Evolutionary conservation across 1,140 invertebrate species (phyloP), one percentile per base, ranked within the genome.

Genomic region (Drosophila nigrodunni): DNA sequence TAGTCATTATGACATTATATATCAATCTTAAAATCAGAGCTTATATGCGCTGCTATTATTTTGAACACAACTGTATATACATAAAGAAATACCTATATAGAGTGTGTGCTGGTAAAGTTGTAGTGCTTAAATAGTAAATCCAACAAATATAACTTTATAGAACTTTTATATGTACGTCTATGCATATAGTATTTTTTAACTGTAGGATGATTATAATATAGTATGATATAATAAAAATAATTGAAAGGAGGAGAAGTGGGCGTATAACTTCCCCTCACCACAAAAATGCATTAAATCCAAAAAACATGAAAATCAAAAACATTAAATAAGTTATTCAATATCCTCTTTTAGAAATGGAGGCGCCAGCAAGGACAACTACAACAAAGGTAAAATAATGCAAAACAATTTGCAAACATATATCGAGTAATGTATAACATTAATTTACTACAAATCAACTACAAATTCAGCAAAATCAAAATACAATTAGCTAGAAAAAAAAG

Each of bases 321-420:
- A 93, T 94, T 94, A 95, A 95, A 94, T 95, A 94, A 95, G 94
- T 93, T 89, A 93, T 94, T 93, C 94, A 94, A 95, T 96, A 95
- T 95, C 95, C 95, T 96, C 95, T 96, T 96, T 95, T 96, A 96
- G 95, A 95, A 95, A 94, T 95, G 95, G 96, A 95, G 95, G 96
- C 95, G 95, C 95, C 95, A 95, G 95, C 94, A 95, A 95, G 94
- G 95, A 96, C 95, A 95, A 95, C 96, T 96, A 94, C 96, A 96
- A 96, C 94, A 96, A 96, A 96, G 96, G 96, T 96, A 96, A 96
- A 95, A 95, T 82, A 86, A 86, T 90, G 86, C 89, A 91, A 91
- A 65, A 75, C 54, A 71, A 78, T 67, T 82, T 91, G 81, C 89
- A 76, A 78, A 54, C 54, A 78, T 75, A 75, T 78, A 88, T 85